Conservation (phyloP, 1,140 invertebrate genomes). For the Microplitis demolitor region DNA sequence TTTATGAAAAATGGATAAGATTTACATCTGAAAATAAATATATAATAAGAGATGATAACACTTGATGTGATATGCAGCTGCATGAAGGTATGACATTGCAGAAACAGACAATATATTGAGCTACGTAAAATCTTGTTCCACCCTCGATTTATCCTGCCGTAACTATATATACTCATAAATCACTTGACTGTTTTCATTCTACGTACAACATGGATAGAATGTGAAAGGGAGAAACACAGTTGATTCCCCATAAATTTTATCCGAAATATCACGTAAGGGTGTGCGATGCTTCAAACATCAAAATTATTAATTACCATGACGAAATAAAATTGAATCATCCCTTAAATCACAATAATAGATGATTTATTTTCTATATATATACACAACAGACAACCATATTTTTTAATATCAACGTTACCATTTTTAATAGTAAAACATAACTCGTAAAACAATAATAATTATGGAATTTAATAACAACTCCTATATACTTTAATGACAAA, state of each 20-base stretch:
- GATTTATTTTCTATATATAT: background rate
- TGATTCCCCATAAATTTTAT: constrained; percentile 9
- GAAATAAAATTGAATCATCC: constrained; percentile 13
- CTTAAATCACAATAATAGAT: constrained; percentile 4
- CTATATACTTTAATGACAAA: too few relatives aligned
- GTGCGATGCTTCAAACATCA: background rate
- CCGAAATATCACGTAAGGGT: constrained; percentile 3
- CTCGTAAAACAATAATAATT: too few relatives aligned
- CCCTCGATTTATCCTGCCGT: constrained; percentile 8
- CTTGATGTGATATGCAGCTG: constrained; percentile 4
- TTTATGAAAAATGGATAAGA: background rate
- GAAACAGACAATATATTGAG: background rate
- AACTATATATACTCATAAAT: constrained; percentile 3
- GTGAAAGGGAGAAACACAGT: background rate
- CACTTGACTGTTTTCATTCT: constrained; percentile 9
- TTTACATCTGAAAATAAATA: background rate
- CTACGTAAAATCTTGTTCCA: constrained; percentile 3
- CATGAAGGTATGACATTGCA: constrained; percentile 20
- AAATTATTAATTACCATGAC: constrained; percentile 20
- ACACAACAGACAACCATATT: too few relatives aligned
- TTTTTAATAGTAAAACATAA: too few relatives aligned
- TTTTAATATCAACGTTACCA: too few relatives aligned
- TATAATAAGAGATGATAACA: background rate
- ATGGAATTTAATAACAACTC: too few relatives aligned
- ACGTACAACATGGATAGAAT: background rate